Base-by-base conservation (phyloP, 2,888 invertebrate species). In the Drosophila fulvimacula region DNA sequence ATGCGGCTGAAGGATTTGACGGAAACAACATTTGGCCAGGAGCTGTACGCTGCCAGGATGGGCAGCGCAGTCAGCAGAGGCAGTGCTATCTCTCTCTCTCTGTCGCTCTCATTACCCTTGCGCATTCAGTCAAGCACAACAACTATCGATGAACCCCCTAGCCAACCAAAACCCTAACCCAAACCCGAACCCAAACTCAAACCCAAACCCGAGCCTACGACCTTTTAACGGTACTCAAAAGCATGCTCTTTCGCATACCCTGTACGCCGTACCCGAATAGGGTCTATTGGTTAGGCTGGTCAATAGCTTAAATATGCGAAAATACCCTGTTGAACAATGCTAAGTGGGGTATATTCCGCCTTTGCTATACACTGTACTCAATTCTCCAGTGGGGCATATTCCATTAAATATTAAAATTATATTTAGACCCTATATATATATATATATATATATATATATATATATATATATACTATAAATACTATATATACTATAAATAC, bases 71-170 rank as follows among this genome's bases (percentile, higher is more conserved):
- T 27, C 39, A 19, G 46, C 24, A 51, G 49, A 13, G 49, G 30
- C 42, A 32, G 44, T 15, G 41, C 59, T 62, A 58, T 65, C 62
- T 57, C 68, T 59, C 51, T 70, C 76, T 52, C 61, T 24, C 44
- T 39, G 57, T 11, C 46, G 9, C 27, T 9, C 75, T 76, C 73
- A 75, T 79, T 85, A 81, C 75, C 76, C 78, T 69, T 89, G 89
- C 88, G 90, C 91, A 76, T 30, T 76, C 82, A 90, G 85, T 90
- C 82, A 90, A 82, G 88, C 90, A 82, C 78, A 86, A 82, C 66
- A 53, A 36, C 69, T 69, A 66, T 76, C 60, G 66, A 71, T 59
- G 76, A 61, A 34, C 61, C 41, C 56, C 49, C 5, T 1, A 30
- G 21, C 56, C 52, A 36, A 46, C 51, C 27, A 41, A 24, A 34